Conservation (phyloP, 1,140 invertebrate genomes). For the Acromyrmex charruanus region DNA sequence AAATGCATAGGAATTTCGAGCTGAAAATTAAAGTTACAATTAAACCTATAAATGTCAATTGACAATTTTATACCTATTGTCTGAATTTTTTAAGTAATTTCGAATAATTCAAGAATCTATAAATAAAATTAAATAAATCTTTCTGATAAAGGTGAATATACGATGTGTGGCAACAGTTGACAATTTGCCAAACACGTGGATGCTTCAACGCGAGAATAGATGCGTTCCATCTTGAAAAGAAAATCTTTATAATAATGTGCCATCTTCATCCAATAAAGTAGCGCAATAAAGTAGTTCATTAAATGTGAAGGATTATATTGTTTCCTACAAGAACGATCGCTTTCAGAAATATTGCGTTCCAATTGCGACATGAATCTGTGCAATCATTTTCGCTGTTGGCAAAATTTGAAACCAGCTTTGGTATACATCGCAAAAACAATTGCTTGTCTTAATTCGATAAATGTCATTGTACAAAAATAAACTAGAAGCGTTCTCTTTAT, state of each 20-base stretch:
- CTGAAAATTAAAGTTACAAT: background rate
- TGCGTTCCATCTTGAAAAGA: background rate
- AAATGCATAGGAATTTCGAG: background rate
- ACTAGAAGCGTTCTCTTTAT: background rate
- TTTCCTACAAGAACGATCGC: background rate
- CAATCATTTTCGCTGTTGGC: background rate
- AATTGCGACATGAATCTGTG: background rate
- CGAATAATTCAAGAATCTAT: background rate
- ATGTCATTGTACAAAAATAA: background rate
- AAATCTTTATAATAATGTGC: constrained; percentile 16
- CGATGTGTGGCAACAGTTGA: constrained; percentile 68
- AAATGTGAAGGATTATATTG: background rate
- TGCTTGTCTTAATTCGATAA: background rate
- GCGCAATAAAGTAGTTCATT: background rate
- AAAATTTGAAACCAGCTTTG: background rate
- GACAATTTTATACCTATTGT: background rate
- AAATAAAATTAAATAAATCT: constrained; percentile 20
- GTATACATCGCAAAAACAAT: background rate
- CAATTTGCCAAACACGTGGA: constrained; percentile 60
- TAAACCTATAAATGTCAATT: background rate
- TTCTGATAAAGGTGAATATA: constrained; percentile 71
- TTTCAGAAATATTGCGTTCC: background rate
- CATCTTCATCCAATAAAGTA: background rate
- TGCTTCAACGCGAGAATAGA: constrained; percentile 35
- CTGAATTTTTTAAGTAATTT: background rate